Conservation (phyloP, 2,113 vertebrate species). For the Toxotes jaculatrix region DNA sequence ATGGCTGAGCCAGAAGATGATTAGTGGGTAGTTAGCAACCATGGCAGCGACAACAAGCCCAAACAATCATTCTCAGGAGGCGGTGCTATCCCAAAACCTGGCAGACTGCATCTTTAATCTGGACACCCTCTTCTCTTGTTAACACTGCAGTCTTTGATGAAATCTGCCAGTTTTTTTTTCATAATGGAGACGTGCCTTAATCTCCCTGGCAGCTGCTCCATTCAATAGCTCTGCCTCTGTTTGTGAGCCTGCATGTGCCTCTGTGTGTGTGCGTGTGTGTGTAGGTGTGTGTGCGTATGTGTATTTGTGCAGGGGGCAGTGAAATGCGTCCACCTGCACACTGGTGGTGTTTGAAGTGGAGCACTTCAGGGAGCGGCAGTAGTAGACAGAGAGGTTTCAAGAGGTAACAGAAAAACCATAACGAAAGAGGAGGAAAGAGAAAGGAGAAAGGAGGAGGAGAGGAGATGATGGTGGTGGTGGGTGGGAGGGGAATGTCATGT, state of each 20-base stretch:
- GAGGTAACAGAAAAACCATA: constrained; percentile 37
- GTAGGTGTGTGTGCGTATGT: constrained; percentile 20
- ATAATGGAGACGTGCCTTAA: constrained; percentile 80
- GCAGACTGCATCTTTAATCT: constrained; percentile 74
- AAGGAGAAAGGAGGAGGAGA: constrained; percentile 5
- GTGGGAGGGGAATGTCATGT: constrained; percentile 26
- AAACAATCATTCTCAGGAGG: constrained; percentile 72
- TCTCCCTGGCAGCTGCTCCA: constrained; percentile 84
- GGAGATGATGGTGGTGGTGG: background rate
- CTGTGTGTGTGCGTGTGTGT: constrained; percentile 38
- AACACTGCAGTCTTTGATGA: constrained; percentile 82
- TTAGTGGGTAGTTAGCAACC: constrained; percentile 75
- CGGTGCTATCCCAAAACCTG: constrained; percentile 64
- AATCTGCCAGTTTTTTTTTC: constrained; percentile 73
- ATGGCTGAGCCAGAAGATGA: constrained; percentile 67
- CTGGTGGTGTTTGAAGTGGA: constrained; percentile 66
- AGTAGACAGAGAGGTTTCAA: constrained; percentile 49
- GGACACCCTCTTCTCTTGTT: constrained; percentile 79
- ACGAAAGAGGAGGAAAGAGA: constrained; percentile 40
- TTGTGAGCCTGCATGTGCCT: constrained; percentile 44
- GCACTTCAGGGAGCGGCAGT: constrained; percentile 65
- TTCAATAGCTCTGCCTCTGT: constrained; percentile 74
- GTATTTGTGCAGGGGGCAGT: constrained; percentile 41
- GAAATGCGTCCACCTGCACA: constrained; percentile 73
- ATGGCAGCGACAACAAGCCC: constrained; percentile 77